Base-by-base conservation (phyloP, 1,140 invertebrate genomes). In the Lordiphosa stackelbergi region DNA sequence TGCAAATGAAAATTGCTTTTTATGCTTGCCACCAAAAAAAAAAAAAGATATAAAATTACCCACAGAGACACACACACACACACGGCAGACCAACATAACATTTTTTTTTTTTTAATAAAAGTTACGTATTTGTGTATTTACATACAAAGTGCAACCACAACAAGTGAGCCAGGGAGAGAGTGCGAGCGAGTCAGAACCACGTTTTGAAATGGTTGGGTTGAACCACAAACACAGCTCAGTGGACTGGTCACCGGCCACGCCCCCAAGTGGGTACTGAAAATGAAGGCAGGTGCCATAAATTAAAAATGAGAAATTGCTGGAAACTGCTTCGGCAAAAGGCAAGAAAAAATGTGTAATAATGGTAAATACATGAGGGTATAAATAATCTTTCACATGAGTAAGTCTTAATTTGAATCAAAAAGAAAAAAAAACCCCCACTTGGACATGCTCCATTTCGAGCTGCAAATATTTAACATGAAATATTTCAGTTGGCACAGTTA, bases 51-150 rank as follows among this genome's bases (percentile, higher is more conserved):
- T 41, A 40, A 72, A 61, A 72, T 41, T 43, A 41, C 31, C 22
- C 7, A 1, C 37, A 10, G 40, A 31, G 31, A 45, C 28, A 34
- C 49, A 28, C 3, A 22, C 3, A 22, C 10, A n/a, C 24, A 56
- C 42, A 52, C 73, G 56, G 58, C 28, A 70, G 55, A 73, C 63
- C 54, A 79, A 59, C 68, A 81, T 46, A 70, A 68, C 62, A 79
- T 45, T 55, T 16, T 16, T 16, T 16, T 16, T 16, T 61, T 79
- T 79, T 81, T 79, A 83, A 79, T 79, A 79, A 79, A 79, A 79
- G 37, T 83, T 83, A 42, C 61, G 66, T 81, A 79, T 79, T 79
- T 83, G 43, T 58, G 66, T 81, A 79, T 79, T 79, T 79, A 79
- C 75, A 79, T 79, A 75, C 61, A 79, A 79, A 75, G 75, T 81